Conservation (phyloP, 2,888 invertebrate genomes). For the Zonitis immaculata region DNA sequence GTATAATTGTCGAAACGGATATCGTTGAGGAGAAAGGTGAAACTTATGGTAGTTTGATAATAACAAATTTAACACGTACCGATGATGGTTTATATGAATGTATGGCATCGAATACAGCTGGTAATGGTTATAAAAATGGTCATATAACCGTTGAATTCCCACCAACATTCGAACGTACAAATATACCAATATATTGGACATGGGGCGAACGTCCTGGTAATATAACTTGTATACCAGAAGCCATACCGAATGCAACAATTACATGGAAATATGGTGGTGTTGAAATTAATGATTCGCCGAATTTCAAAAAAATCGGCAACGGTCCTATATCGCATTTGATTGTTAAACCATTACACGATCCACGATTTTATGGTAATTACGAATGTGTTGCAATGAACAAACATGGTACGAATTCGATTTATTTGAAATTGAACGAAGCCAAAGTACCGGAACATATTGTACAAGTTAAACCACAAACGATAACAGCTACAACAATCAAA, state of each 20-base stretch:
- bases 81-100: conserved; percentile 90
- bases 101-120: conserved; percentile 75
- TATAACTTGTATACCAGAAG: conserved; percentile 80
- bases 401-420: conserved; percentile 63
- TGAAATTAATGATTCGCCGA: conserved; percentile 28
- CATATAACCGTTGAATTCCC: conserved; percentile 79
- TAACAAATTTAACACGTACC: conserved; percentile 59
- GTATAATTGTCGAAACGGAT: conserved; percentile 62
- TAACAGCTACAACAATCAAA: conserved; percentile 80
- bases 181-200: conserved; percentile 71
- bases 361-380: conserved; percentile 66
- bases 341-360: conserved; percentile 62
- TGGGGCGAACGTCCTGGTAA: conserved; percentile 80
- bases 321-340: conserved; percentile 70
- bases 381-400: conserved; percentile 77
- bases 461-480: conserved; percentile 62
- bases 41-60: conserved; percentile 63
- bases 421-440: conserved; percentile 71
- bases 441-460: conserved; percentile 62
- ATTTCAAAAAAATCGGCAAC: conserved; percentile 40
- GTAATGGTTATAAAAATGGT: conserved; percentile 67
- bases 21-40: conserved; percentile 55
- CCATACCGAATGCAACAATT: conserved; percentile 87
- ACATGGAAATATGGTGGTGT: conserved; percentile 63
- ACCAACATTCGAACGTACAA: conserved; percentile 71